Conservation (phyloP, 2,797 vertebrate genomes). For the Enteromius fasciolatus region DNA sequence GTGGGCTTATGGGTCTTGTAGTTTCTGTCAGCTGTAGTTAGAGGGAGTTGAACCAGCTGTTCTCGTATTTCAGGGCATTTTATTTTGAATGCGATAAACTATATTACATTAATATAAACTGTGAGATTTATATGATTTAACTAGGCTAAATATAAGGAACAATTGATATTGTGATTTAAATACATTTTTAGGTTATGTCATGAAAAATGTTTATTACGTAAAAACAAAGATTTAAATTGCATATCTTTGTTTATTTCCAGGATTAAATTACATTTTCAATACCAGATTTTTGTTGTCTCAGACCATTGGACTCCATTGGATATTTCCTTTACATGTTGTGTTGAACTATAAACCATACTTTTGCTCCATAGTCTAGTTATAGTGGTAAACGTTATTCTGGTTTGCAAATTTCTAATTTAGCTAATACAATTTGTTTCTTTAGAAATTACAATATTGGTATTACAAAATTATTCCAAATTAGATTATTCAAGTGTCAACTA, state of each 20-base stretch:
- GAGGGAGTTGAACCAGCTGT: not conserved
- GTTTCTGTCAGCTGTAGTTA: conserved; percentile 32
- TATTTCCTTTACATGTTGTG: not conserved
- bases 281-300: not conserved
- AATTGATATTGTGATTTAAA: not conserved
- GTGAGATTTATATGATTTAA: too few relatives aligned
- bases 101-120: not conserved
- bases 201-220: not conserved
- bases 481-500: not conserved
- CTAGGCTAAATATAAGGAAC: not conserved
- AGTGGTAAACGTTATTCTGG: not conserved
- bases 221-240: not conserved
- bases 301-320: not conserved
- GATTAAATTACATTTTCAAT: not conserved
- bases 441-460: not conserved
- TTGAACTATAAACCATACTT: not conserved
- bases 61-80: not conserved
- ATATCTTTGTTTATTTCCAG: not conserved
- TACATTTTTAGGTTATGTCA: not conserved
- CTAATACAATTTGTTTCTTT: not conserved
- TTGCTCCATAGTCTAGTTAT: not conserved
- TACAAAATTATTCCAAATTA: not conserved
- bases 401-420: not conserved
- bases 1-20: conserved; percentile 59
- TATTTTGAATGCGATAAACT: not conserved